phyloP scores from a whole-genome alignment of 2,113 vertebrate genomes.

The Muntiacus muntjak region DNA sequence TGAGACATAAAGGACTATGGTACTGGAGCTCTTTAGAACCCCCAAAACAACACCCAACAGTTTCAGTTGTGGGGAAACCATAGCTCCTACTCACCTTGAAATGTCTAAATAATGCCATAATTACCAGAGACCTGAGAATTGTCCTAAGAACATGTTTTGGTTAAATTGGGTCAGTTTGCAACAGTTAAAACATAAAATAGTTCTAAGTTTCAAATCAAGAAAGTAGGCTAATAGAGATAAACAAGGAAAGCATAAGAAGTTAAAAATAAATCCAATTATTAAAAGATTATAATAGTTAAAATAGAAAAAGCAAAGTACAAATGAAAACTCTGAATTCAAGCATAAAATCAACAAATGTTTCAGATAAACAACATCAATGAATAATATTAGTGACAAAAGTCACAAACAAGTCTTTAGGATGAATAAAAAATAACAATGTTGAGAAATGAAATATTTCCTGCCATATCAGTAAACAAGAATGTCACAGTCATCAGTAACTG shows the following conservation, averaged over 20 bases:
- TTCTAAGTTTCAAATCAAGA: neutral
- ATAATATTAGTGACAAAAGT: neutral
- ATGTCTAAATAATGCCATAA: neutral
- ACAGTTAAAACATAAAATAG: neutral
- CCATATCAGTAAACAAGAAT: neutral
- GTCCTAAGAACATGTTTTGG: neutral
- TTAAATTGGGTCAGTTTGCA: neutral
- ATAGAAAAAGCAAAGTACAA: neutral
- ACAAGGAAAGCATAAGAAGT: neutral
- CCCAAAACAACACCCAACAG: neutral
- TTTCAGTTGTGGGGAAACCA: neutral
- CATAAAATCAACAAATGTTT: neutral
- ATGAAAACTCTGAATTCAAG: neutral
- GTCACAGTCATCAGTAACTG: neutral
- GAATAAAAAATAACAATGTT: neutral
- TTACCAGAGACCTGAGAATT: neutral
- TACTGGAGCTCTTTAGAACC: neutral
- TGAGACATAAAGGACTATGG: neutral
- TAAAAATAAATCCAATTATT: neutral
- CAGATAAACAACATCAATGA: neutral
- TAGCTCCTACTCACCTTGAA: neutral
- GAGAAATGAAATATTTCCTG: neutral
- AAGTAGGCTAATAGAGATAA: neutral
- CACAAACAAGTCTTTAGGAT: neutral
- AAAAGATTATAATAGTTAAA: neutral